These are phyloP conservation scores for Ceratoteleas bidentatus DNA, from an alignment of 1,140 invertebrate species.

Conservation along the genomic window DNA sequence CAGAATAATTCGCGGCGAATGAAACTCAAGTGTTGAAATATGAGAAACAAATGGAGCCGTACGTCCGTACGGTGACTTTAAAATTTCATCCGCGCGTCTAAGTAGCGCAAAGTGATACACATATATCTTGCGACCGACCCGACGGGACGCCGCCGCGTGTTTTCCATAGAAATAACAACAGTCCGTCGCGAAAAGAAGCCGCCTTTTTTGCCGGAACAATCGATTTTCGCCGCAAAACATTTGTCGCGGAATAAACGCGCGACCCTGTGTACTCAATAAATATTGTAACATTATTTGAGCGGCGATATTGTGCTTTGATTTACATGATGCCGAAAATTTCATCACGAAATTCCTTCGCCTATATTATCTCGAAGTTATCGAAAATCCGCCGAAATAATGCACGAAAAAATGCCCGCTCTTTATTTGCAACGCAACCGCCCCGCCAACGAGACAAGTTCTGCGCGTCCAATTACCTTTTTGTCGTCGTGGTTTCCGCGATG, in stretches of 20 bases:
- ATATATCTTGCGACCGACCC: conserved; percentile 18
- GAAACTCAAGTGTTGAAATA: conserved; percentile 18
- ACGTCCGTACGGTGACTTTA: conserved; percentile 13
- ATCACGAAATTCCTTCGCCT: conserved; percentile 33
- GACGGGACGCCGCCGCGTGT: conserved; percentile 2
- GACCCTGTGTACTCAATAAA: conserved; percentile 15
- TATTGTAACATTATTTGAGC: conserved; percentile 21
- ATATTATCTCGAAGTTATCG: conserved; percentile 22
- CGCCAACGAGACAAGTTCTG: too few relatives aligned
- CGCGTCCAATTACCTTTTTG: too few relatives aligned
- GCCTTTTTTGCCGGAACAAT: background rate
- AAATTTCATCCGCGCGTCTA: conserved; percentile 13
- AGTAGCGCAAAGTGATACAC: conserved; percentile 10
- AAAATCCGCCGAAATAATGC: conserved; percentile 7
- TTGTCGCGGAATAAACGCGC: conserved; percentile 6
- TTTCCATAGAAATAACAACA: conserved; percentile 4
- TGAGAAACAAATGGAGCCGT: conserved; percentile 36
- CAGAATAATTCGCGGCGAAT: too few relatives aligned
- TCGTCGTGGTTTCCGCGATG: too few relatives aligned
- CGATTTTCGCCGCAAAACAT: conserved; percentile 18
- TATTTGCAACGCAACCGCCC: background rate
- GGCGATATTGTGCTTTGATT: conserved; percentile 22
- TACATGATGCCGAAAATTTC: conserved; percentile 40
- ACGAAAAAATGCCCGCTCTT: background rate
- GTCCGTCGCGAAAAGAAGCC: background rate